Evolutionary conservation across 2,888 invertebrate genomes (phyloP), one percentile per base, ranked within the genome.

Genomic region (Troides oblongomaculatus): DNA sequence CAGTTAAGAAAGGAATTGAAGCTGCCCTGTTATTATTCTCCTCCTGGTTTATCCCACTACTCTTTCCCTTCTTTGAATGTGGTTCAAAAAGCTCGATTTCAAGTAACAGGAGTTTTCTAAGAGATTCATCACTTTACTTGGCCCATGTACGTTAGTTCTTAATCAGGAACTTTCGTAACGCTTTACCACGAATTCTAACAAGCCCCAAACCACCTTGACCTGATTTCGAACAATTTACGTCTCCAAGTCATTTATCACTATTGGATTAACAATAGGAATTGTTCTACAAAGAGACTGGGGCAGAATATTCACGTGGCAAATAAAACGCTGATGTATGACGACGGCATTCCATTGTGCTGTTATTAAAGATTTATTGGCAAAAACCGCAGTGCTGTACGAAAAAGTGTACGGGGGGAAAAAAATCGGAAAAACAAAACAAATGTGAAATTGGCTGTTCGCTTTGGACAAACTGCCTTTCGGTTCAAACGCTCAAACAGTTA

Each of bases 341-440:
- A 78, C 79, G 70, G 71, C 74, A 69, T 67, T 72, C 75, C 75
- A 83, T 84, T 83, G 82, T 83, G 50, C 62, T 69, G 69, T 62
- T 66, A 66, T n/a, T 73, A 76, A 81, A 84, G 84, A 86, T 86
- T 86, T 86, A 86, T 87, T 80, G 77, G 77, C 75, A 75, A 76
- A 78, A 78, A 80, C 79, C 75, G 75, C 78, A 78, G 73, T 76
- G 78, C 77, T 79, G 76, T 77, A 79, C 81, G 81, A 81, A 83
- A 81, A 81, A 85, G 79, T 78, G 57, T 57, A 57, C 50, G 50
- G 39, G 39, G 17, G 79, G 82, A 81, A 81, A 85, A 82, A 79
- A 78, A 81, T 21, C 81, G 80, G 78, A 80, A 30, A 77, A 78
- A 79, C 74, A 80, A 83, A 83, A 81, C 80, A 79, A 80, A 81